These are phyloP conservation scores for Illadopsis cleaveri DNA, from an alignment of 2,113 vertebrate genomes.

Conservation along the genomic window DNA sequence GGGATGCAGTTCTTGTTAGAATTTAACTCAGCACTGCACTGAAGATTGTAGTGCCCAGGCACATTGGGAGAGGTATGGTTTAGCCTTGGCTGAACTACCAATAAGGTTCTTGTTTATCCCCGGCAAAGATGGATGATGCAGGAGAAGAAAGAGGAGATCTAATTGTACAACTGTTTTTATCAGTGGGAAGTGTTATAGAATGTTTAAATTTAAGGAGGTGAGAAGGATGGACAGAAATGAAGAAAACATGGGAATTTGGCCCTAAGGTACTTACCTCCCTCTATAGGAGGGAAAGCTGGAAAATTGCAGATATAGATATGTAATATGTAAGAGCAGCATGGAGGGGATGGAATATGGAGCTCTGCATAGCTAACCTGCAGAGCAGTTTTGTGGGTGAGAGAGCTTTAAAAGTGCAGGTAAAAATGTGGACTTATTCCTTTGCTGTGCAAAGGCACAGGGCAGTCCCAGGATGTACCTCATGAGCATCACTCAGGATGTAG, in stretches of 20 bases:
- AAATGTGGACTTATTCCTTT: neutral
- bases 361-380: neutral
- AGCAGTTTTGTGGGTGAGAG: neutral
- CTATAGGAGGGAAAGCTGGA: neutral
- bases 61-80: neutral
- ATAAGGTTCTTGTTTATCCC: neutral
- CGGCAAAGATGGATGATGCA: neutral
- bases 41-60: neutral
- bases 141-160: neutral
- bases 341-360: neutral
- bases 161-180: neutral
- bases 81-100: neutral
- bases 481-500: neutral
- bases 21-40: neutral
- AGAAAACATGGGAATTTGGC: neutral
- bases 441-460: neutral
- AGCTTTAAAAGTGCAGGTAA: neutral
- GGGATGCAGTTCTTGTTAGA: neutral
- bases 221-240: neutral
- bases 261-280: neutral
- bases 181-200: neutral
- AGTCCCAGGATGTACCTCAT: neutral
- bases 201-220: neutral
- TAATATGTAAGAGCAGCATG: neutral
- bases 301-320: neutral